Evolutionary conservation across 2,113 vertebrate genomes (phyloP).

Genomic region (Martes martes): DNA sequence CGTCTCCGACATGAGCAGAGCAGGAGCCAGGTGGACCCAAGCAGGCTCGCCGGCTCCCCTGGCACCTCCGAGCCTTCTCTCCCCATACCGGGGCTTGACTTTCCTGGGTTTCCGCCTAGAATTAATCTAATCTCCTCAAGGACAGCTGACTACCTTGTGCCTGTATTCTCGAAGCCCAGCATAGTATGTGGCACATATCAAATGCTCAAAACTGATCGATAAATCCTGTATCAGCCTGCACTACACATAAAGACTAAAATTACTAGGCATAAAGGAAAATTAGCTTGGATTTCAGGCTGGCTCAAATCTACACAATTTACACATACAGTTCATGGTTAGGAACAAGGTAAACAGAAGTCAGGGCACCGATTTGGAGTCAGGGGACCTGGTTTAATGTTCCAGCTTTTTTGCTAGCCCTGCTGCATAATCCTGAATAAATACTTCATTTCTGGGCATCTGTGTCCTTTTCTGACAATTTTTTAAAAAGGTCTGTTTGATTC

Average conservation of each 20-base stretch:
- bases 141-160: background rate
- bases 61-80: background rate
- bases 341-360: background rate
- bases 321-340: background rate
- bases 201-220: background rate
- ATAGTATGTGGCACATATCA: background rate
- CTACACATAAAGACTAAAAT: background rate
- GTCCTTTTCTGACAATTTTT: background rate
- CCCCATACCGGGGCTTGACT: background rate
- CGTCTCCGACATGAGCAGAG: background rate
- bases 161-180: background rate
- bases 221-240: background rate
- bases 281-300: background rate
- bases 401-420: background rate
- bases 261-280: background rate
- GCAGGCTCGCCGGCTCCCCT: rapidly evolving
- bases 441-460: background rate
- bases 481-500: background rate
- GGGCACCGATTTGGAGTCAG: background rate
- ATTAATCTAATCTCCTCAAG: background rate
- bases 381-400: background rate
- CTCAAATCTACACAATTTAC: background rate
- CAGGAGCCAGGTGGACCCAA: background rate
- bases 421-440: background rate
- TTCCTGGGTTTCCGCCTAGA: background rate